These are phyloP conservation scores for Antennarius striatus DNA, from an alignment of 2,113 vertebrate genomes.

Conservation along the genomic window DNA sequence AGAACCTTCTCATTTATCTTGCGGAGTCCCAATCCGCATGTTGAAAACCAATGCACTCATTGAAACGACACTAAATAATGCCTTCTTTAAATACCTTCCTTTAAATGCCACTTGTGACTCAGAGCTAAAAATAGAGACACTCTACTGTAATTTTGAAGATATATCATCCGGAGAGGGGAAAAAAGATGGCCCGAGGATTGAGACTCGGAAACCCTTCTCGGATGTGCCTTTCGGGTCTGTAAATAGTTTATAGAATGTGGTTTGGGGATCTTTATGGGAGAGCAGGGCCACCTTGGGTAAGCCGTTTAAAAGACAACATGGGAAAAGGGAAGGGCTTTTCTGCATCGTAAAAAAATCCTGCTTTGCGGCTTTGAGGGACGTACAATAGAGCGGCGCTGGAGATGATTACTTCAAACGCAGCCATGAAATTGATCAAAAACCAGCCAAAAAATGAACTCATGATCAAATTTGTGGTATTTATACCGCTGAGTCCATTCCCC, in stretches of 20 bases:
- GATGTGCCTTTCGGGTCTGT: slow-evolving; percentile 44
- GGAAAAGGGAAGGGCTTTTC: not conserved
- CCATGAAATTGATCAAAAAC: slow-evolving; percentile 40
- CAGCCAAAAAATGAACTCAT: slow-evolving; percentile 27
- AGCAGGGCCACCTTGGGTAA: slow-evolving; percentile 42
- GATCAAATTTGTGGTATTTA: slow-evolving; percentile 32
- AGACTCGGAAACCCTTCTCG: slow-evolving; percentile 30
- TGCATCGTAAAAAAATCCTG: slow-evolving; percentile 12
- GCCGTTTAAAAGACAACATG: slow-evolving; percentile 30
- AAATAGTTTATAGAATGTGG: slow-evolving; percentile 39
- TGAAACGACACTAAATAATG: slow-evolving; percentile 12
- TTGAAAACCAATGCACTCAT: not conserved
- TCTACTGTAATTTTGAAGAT: slow-evolving; percentile 30
- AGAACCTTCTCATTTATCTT: not conserved
- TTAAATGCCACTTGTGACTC: slow-evolving; percentile 19
- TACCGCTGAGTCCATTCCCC: slow-evolving; percentile 4
- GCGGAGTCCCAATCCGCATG: not conserved
- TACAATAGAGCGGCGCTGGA: slow-evolving; percentile 7
- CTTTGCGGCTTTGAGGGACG: slow-evolving; percentile 43
- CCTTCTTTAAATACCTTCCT: slow-evolving; percentile 5
- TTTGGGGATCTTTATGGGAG: slow-evolving; percentile 18
- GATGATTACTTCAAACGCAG: slow-evolving; percentile 24
- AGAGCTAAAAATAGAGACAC: slow-evolving; percentile 6
- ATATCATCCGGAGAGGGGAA: slow-evolving; percentile 32
- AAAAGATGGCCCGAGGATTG: slow-evolving; percentile 27